A percentile compares a stretch with the other conserved stretches of the same genome.
phyloP scores from a whole-genome alignment of 2,113 vertebrate genomes.

The Anoplopoma fimbria region DNA sequence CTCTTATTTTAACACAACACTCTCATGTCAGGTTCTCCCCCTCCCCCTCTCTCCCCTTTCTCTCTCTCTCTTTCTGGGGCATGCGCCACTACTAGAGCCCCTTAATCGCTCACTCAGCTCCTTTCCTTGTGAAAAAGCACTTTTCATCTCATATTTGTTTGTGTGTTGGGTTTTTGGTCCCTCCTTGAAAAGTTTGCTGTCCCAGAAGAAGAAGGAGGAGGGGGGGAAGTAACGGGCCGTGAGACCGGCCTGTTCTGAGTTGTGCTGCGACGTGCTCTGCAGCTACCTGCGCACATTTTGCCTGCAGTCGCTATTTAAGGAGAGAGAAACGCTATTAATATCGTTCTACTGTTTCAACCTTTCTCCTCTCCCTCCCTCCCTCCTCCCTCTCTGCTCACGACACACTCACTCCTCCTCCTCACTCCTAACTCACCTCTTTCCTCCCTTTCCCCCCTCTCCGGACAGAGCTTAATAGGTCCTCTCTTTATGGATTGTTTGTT shows the following conservation, averaged over 20 bases:
- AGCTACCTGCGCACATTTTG: conserved; percentile 75
- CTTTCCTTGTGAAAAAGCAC: conserved; percentile 72
- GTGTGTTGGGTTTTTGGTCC: conserved; percentile 42
- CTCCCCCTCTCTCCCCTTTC: not conserved
- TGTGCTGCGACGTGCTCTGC: conserved; percentile 46
- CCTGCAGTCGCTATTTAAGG: conserved; percentile 81
- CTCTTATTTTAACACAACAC: conserved; percentile 29
- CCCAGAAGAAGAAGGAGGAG: conserved; percentile 61
- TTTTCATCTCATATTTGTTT: conserved; percentile 73
- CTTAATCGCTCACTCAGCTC: conserved; percentile 68
- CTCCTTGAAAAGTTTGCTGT: conserved; percentile 70
- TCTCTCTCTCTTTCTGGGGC: conserved; percentile 13
- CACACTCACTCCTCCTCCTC: conserved; percentile 36
- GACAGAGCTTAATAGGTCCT: not conserved
- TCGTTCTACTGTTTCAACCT: conserved; percentile 78
- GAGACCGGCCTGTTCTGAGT: conserved; percentile 53
- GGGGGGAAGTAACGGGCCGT: conserved; percentile 24
- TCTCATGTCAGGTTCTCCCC: conserved; percentile 14
- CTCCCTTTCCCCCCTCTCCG: not conserved
- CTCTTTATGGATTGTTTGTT: conserved; percentile 4
- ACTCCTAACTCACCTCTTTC: conserved; percentile 43
- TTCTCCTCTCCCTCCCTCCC: conserved; percentile 53
- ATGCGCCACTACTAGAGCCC: conserved; percentile 16
- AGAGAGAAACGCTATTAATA: conserved; percentile 82
- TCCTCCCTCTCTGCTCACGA: conserved; percentile 50